phyloP scores from a whole-genome alignment of 2,797 vertebrate species.

The Clarias laeviceps region DNA sequence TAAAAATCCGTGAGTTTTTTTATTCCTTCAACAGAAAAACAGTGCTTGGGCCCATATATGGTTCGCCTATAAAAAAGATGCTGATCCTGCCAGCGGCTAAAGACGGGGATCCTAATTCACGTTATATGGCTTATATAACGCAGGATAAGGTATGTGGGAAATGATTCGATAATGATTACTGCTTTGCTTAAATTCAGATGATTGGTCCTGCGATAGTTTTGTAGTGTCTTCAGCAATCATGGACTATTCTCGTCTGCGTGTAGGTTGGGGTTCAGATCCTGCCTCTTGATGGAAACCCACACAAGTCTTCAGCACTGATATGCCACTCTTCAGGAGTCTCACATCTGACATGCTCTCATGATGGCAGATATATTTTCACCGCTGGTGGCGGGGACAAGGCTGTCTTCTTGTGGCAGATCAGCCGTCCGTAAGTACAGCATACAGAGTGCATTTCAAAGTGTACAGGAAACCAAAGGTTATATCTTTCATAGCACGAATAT shows the following conservation, averaged over 20 bases:
- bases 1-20: not conserved
- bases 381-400: conserved; percentile 79
- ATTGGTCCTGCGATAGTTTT: too few species aligned
- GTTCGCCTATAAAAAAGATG: conserved; percentile 84
- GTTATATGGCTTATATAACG: conserved; percentile 85
- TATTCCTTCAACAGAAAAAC: conserved; percentile 80
- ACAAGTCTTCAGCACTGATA: conserved; percentile 82
- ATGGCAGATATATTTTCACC: conserved; percentile 83
- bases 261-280: conserved; percentile 94
- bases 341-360: conserved; percentile 77
- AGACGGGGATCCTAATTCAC: conserved; percentile 58
- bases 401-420: conserved; percentile 84
- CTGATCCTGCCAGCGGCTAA: conserved; percentile 72
- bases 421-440: conserved; percentile 73
- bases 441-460: not conserved
- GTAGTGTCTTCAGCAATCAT: not conserved
- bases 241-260: not conserved
- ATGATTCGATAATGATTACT: not conserved
- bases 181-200: not conserved
- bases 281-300: conserved; percentile 91
- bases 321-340: conserved; percentile 83
- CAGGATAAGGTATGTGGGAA: conserved; percentile 81
- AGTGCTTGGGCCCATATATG: conserved; percentile 81
- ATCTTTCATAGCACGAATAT: not conserved
- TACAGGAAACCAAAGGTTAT: not conserved